These are phyloP conservation scores for Drosophila pseudotalamancana DNA, from an alignment of 2,888 invertebrate genomes.

Conservation along the genomic window DNA sequence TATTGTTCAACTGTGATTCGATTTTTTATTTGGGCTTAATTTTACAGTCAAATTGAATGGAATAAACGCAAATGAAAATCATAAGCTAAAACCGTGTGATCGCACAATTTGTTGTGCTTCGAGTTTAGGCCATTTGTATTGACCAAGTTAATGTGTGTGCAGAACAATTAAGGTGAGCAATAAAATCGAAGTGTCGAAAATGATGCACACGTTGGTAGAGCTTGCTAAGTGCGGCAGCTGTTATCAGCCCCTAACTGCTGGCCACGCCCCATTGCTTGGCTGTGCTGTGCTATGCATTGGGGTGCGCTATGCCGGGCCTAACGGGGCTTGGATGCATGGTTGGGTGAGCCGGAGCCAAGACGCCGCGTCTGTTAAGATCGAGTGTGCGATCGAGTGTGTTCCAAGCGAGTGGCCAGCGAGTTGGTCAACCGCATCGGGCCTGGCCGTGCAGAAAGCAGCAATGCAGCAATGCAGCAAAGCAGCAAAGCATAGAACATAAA, in stretches of 20 bases:
- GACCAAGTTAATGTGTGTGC: no score
- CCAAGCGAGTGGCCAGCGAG: slow-evolving; percentile 61
- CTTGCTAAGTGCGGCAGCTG: slow-evolving; percentile 27
- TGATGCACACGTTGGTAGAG: not conserved
- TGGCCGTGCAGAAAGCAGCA: slow-evolving; percentile 9
- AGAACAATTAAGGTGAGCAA: not conserved
- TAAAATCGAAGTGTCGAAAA: not conserved
- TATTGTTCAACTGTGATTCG: no score
- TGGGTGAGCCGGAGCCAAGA: slow-evolving; percentile 32
- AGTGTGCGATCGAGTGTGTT: no score
- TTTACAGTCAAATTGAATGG: no score
- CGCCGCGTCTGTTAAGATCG: slow-evolving; percentile 36
- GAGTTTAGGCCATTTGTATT: no score
- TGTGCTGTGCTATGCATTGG: slow-evolving; percentile 19
- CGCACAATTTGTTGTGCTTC: no score
- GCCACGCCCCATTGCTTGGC: slow-evolving; percentile 36
- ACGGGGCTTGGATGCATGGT: slow-evolving; percentile 14
- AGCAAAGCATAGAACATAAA: slow-evolving; percentile 46
- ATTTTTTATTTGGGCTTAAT: no score
- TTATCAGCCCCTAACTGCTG: slow-evolving; percentile 5
- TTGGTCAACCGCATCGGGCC: slow-evolving; percentile 73
- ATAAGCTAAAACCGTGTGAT: no score
- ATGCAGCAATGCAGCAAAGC: no score
- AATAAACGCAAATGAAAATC: no score
- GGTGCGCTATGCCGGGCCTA: slow-evolving; percentile 38